Evolutionary conservation across 2,888 invertebrate genomes (phyloP).

Genomic region (Protonemura montana): DNA sequence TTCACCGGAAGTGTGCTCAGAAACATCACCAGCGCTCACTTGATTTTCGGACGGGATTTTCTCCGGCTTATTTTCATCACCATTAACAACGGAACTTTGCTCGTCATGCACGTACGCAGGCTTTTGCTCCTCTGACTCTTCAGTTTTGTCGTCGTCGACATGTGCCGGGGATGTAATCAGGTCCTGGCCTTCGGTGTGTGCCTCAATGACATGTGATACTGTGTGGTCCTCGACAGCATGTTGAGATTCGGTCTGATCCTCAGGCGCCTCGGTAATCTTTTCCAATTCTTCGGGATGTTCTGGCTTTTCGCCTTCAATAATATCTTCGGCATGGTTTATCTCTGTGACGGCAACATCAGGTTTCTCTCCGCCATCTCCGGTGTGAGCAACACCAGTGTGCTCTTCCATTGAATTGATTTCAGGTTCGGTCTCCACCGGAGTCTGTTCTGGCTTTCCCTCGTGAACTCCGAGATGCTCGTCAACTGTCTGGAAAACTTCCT

Average conservation of each 20-base stretch:
- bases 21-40: too few species aligned
- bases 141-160: neutral
- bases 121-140: neutral
- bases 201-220: neutral
- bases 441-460: neutral
- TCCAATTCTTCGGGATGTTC: slow-evolving; percentile 35
- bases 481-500: neutral
- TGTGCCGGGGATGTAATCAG: neutral
- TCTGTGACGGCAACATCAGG: neutral
- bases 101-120: neutral
- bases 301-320: slow-evolving; percentile 22
- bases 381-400: neutral
- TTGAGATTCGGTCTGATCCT: neutral
- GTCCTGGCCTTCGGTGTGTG: neutral
- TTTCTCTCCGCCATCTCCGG: slow-evolving; percentile 27
- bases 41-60: too few species aligned
- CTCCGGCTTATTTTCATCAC: neutral
- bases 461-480: neutral
- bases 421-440: neutral
- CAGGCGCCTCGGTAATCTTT: slow-evolving; percentile 46
- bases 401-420: neutral
- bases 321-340: neutral
- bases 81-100: slow-evolving; percentile 20
- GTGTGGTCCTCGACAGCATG: neutral
- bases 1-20: slow-evolving; percentile 46